Base-by-base conservation (phyloP, 1,140 invertebrate species). In the Piezodorus guildinii region DNA sequence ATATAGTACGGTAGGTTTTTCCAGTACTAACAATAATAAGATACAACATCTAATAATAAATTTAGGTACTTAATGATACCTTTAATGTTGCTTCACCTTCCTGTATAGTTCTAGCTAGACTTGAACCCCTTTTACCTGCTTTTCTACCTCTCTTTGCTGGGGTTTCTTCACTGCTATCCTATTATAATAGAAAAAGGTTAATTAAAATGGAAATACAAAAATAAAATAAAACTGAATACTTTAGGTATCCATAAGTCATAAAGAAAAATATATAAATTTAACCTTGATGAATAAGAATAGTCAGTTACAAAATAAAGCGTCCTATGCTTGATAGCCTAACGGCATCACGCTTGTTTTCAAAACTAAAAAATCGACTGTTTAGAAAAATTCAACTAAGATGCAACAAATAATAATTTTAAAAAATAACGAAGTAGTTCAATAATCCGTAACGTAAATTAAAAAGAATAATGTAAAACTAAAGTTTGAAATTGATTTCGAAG, bases 71-170 rank as follows among this genome's bases (percentile, higher is more conserved):
- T 51, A 39, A 27, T 43, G 34, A 60, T 52, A 78, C 78, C 74
- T 79, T 79, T 23, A 74, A 69, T 12, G 78, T 73, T n/a, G 69
- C 73, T 70, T 79, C 76, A 21, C 76, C 75, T 68, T 79, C 77
- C 62, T 77, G 75, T n/a, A 75, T 73, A 9, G 73, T 75, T 62
- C 74, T 73, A 65, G 78, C 75, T 1, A 78, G 67, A 44, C 75
- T 76, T n/a, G 78, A 75, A 9, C 78, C 70, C 62, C 77, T 77
- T 68, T 78, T 79, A 4, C 72, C 71, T 12, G 71, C 71, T 45
- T 70, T 69, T 27, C 77, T 73, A 60, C 75, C 75, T 73, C 75
- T 78, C 56, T 71, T 68, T 49, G 71, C 72, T 45, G 72, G 72
- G 52, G 75, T 71, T 63, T 77, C 75, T 54, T 77, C 77, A 19